Percentiles rank a stretch among this genome's conserved stretches.
Evolutionary conservation across 1,140 invertebrate species (phyloP).

Genomic region (Sminthurides bifidus): DNA sequence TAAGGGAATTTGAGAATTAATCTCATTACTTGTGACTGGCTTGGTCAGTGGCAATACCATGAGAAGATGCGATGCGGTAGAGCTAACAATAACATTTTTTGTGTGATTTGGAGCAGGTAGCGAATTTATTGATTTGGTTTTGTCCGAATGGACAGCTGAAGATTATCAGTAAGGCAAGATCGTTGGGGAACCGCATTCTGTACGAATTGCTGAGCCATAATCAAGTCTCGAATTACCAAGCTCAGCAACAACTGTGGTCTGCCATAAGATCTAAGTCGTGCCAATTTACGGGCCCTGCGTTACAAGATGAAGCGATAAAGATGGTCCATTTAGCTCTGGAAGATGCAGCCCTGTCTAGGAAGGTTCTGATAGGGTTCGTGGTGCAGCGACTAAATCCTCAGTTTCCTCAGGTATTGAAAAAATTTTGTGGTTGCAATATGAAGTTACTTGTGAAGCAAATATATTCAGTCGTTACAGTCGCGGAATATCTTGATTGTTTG

Average conservation of each 20-base stretch:
- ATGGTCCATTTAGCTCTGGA: constrained; percentile 85
- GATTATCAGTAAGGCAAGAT: not conserved
- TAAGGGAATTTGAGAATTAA: not conserved
- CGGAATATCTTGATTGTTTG: not conserved
- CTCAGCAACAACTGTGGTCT: constrained; percentile 53
- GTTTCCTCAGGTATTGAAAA: constrained; percentile 60
- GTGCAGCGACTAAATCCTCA: constrained; percentile 87
- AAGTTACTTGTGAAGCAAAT: not conserved
- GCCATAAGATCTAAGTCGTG: constrained; percentile 91
- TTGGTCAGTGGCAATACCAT: no score
- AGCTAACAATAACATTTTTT: no score
- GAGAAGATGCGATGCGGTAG: no score
- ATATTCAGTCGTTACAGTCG: not conserved
- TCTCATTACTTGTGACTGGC: not conserved
- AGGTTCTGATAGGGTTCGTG: constrained; percentile 97
- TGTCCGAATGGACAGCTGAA: constrained; percentile 36
- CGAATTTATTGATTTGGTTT: constrained; percentile 17
- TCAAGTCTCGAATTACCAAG: constrained; percentile 6
- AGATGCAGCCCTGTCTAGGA: constrained; percentile 90
- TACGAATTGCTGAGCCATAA: not conserved
- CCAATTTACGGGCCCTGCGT: constrained; percentile 92
- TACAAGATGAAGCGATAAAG: constrained; percentile 96
- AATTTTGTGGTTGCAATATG: not conserved
- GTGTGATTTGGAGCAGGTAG: no score
- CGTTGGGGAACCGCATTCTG: not conserved